These are phyloP conservation scores for Antheraea pernyi DNA, from an alignment of 1,140 invertebrate genomes.

Conservation along the genomic window DNA sequence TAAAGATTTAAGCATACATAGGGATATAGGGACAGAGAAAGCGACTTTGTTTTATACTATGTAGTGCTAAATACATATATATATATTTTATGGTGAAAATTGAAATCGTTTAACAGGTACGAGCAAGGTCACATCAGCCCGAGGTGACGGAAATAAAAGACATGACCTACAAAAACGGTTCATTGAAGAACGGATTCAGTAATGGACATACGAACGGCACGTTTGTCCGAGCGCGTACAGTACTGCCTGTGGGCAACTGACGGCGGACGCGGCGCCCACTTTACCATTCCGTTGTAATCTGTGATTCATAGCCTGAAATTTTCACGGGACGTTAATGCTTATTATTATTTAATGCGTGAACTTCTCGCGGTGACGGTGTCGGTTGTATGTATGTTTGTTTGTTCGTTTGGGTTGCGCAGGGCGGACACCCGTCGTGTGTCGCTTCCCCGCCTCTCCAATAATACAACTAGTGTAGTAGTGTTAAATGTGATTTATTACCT, in stretches of 20 bases:
- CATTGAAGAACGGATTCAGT: slow-evolving; percentile 59
- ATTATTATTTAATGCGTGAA: slow-evolving; percentile 16
- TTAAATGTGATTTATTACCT: slow-evolving; percentile 67
- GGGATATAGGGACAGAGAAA: too few species aligned
- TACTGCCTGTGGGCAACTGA: slow-evolving; percentile 71
- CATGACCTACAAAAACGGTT: slow-evolving; percentile 57
- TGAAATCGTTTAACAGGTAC: slow-evolving; percentile 33
- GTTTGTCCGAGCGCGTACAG: slow-evolving; percentile 54
- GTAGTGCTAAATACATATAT: too few species aligned
- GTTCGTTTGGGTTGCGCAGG: too few species aligned
- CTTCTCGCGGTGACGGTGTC: slow-evolving; percentile 21
- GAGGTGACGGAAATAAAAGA: slow-evolving; percentile 38
- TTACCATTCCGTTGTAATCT: slow-evolving; percentile 42
- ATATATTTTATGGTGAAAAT: too few species aligned
- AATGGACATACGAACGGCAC: slow-evolving; percentile 58
- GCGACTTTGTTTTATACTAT: too few species aligned
- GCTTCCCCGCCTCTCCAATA: neutral
- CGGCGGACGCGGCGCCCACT: slow-evolving; percentile 19
- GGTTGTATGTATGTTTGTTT: slow-evolving; percentile 7
- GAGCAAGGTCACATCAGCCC: slow-evolving; percentile 47
- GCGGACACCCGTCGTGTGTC: too few species aligned
- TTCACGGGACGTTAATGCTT: slow-evolving; percentile 17
- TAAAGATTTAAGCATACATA: too few species aligned
- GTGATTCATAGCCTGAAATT: slow-evolving; percentile 40
- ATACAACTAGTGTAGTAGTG: slow-evolving; percentile 32